Evolutionary conservation across 1,140 invertebrate genomes (phyloP), one percentile per base, ranked within the genome.

Genomic region (Drosophila jambulina): DNA sequence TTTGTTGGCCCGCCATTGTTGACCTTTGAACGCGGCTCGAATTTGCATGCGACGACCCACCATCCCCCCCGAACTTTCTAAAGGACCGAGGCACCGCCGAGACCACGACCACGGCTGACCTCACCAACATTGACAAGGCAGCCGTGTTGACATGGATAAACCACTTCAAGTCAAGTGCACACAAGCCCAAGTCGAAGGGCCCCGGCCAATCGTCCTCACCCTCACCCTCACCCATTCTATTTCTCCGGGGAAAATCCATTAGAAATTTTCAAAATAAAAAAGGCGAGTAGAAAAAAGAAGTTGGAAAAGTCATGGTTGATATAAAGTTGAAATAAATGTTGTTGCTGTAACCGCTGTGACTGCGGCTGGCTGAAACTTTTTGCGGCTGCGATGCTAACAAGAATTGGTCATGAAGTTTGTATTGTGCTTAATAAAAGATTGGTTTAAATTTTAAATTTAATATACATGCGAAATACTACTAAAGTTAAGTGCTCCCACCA

Each of bases 101-200:
- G 40, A 60, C 74, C 78, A 48, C 53, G 53, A 38, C 53, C 53
- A 56, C 15, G 4, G 34, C 63, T 57, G 61, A 67, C 48, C 79
- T 58, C 58, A 54, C 34, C 65, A 38, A 51, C 64, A 70, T 75
- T 65, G 72, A 68, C 71, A 75, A 40, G 48, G 67, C 71, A 76
- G 49, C 68, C 84, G 71, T 70, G 67, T 90, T 87, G 84, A 87
- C 84, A 87, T 88, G 85, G 80, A 87, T 78, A 88, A 87, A 87
- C 84, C 84, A 87, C 85, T 84, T 84, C 64, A 43, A 79, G 75
- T 78, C 75, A 79, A 78, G 75, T 78, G 75, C 75, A 78, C 75
- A 78, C 74, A 78, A 53, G 62, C 75, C 60, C 43, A 65, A 78
- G 53, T 46, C 46, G 51, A 42, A 58, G 46, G 48, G 42, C 40